Evolutionary conservation across 2,888 invertebrate species (phyloP).

Genomic region (Amphipoea lucens): DNA sequence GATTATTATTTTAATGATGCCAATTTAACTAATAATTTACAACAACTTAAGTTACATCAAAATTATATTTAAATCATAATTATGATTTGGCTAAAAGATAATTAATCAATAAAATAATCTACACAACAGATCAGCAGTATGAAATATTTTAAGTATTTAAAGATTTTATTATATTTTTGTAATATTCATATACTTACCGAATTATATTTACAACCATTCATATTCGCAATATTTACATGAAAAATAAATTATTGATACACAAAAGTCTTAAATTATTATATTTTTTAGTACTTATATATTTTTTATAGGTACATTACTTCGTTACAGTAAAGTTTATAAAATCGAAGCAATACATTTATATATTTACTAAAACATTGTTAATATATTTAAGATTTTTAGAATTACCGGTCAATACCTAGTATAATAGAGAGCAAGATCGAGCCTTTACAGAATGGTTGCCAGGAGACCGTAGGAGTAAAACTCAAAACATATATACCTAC

Average conservation of each 20-base stretch:
- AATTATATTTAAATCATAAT: not conserved
- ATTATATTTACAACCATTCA: constrained; percentile 66
- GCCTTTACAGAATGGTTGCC: too few relatives aligned
- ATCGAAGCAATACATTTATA: constrained; percentile 26
- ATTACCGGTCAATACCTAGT: constrained; percentile 1
- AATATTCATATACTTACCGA: constrained; percentile 2
- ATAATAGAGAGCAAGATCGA: not conserved
- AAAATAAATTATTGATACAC: constrained; percentile 32
- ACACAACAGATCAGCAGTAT: not conserved
- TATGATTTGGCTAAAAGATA: not conserved
- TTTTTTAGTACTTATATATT: constrained; percentile 1
- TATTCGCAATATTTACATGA: constrained; percentile 63
- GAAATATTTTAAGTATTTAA: not conserved
- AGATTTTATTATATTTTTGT: not conserved
- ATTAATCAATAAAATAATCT: not conserved
- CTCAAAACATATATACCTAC: too few relatives aligned
- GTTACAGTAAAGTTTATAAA: constrained; percentile 12
- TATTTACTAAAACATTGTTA: not conserved
- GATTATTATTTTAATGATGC: constrained; percentile 6
- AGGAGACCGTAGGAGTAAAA: not conserved
- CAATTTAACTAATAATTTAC: not conserved
- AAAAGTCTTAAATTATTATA: constrained; percentile 25
- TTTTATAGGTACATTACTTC: constrained; percentile 11
- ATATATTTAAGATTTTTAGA: not conserved
- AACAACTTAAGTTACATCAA: not conserved